These are phyloP conservation scores for Coreius guichenoti DNA, from an alignment of 2,797 vertebrate genomes.

Conservation along the genomic window DNA sequence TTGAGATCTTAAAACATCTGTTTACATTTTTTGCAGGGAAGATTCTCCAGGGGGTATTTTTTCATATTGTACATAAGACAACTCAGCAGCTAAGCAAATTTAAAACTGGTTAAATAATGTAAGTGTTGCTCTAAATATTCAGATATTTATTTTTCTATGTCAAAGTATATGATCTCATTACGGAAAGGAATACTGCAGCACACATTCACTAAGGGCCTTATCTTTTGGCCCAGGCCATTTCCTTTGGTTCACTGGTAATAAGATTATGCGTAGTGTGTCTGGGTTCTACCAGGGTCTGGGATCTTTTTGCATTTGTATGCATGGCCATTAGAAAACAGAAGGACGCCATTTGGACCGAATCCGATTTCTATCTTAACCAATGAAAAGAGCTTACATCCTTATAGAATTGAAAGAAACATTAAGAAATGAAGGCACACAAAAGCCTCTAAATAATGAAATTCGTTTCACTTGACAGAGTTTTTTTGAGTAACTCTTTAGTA, in stretches of 20 bases:
- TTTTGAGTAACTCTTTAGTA: slow-evolving; percentile 9
- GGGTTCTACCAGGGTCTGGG: slow-evolving; percentile 31
- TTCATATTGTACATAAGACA: slow-evolving; percentile 18
- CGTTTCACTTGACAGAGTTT: slow-evolving; percentile 17
- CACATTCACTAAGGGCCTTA: slow-evolving; percentile 12
- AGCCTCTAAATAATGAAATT: slow-evolving; percentile 18
- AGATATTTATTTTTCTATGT: slow-evolving; percentile 50
- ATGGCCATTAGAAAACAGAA: slow-evolving; percentile 14
- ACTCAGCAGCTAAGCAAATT: slow-evolving; percentile 4
- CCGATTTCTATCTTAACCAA: slow-evolving; percentile 55
- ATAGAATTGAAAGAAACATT: slow-evolving; percentile 24
- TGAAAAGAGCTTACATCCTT: slow-evolving; percentile 1
- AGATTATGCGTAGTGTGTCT: slow-evolving; percentile 48
- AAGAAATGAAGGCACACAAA: slow-evolving; percentile 27
- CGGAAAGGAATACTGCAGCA: slow-evolving; percentile 14
- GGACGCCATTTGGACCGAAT: slow-evolving; percentile 9
- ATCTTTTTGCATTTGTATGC: slow-evolving; percentile 46
- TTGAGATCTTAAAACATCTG: slow-evolving; percentile 46
- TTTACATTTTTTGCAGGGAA: slow-evolving; percentile 51
- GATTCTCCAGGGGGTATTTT: not conserved
- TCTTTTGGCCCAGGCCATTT: slow-evolving; percentile 47
- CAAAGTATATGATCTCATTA: slow-evolving; percentile 20
- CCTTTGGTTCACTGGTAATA: slow-evolving; percentile 51
- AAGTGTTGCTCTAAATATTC: slow-evolving; percentile 18
- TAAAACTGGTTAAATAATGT: slow-evolving; percentile 3